These are phyloP conservation scores for Epirrita christyi DNA, from an alignment of 2,888 invertebrate species.

Conservation along the genomic window DNA sequence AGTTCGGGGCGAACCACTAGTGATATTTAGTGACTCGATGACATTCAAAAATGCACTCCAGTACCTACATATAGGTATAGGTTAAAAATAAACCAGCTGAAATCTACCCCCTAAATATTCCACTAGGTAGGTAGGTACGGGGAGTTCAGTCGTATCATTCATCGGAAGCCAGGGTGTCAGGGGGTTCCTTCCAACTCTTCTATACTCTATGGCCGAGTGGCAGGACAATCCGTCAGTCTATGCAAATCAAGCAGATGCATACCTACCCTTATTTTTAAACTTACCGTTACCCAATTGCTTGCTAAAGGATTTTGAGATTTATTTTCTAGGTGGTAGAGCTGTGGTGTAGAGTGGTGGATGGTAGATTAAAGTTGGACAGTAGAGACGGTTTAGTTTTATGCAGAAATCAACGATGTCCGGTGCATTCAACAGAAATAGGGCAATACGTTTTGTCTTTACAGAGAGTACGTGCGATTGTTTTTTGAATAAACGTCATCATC, in stretches of 20 bases:
- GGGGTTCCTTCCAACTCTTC: slow-evolving; percentile 24
- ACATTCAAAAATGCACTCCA: too few species aligned
- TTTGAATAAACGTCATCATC: not conserved
- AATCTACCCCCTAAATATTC: slow-evolving; percentile 25
- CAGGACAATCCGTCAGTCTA: slow-evolving; percentile 71
- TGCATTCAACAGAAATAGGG: slow-evolving; percentile 44
- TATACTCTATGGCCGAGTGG: slow-evolving; percentile 41
- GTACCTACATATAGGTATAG: too few species aligned
- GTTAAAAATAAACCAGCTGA: slow-evolving; percentile 26
- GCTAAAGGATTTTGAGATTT: slow-evolving; percentile 27
- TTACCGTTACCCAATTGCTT: not conserved
- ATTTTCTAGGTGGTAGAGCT: not conserved
- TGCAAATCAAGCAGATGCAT: slow-evolving; percentile 69
- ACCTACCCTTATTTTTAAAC: slow-evolving; percentile 23
- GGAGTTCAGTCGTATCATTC: slow-evolving; percentile 32
- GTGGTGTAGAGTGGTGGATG: not conserved
- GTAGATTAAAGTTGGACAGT: too few species aligned
- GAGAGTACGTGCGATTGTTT: not conserved
- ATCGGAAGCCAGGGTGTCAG: slow-evolving; percentile 32
- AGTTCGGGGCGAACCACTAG: too few species aligned
- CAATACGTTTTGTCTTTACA: slow-evolving; percentile 6
- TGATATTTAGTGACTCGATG: too few species aligned
- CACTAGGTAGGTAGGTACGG: slow-evolving; percentile 30
- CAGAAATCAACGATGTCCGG: slow-evolving; percentile 43
- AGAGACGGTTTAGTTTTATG: slow-evolving; percentile 20